A percentile compares a stretch with the other conserved stretches of the same genome.
Evolutionary conservation across 2,797 vertebrate species (phyloP).

Genomic region (Sphenodon punctatus): DNA sequence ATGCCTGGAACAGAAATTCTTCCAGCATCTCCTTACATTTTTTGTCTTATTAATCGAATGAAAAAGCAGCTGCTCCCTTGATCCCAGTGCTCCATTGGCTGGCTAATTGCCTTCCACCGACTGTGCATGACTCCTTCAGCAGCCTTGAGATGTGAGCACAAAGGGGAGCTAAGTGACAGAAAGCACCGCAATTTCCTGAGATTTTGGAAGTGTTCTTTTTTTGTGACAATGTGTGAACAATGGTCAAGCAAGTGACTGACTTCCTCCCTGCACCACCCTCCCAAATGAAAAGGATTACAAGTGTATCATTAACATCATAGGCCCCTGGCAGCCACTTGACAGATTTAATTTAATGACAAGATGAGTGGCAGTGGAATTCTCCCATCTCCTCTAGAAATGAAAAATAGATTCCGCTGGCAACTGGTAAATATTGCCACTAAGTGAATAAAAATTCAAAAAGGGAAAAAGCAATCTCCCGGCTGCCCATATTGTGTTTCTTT

Average conservation of each 20-base stretch:
- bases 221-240: slow-evolving; percentile 29
- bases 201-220: slow-evolving; percentile 7
- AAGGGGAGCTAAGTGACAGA: slow-evolving; percentile 2
- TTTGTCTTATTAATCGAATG: accelerated
- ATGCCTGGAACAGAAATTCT: not conserved
- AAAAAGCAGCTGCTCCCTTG: accelerated
- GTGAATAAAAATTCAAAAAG: slow-evolving; percentile 70
- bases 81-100: not conserved
- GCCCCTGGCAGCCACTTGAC: slow-evolving; percentile 19
- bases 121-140: too few species aligned
- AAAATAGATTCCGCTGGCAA: slow-evolving; percentile 52
- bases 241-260: slow-evolving; percentile 43
- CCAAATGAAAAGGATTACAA: slow-evolving; percentile 40
- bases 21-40: accelerated
- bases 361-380: slow-evolving; percentile 59
- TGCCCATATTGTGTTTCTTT: slow-evolving; percentile 58
- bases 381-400: slow-evolving; percentile 44
- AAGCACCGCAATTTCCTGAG: not conserved
- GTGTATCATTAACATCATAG: slow-evolving; percentile 48
- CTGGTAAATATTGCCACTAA: slow-evolving; percentile 66
- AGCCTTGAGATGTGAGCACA: not conserved
- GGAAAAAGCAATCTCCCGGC: slow-evolving; percentile 70
- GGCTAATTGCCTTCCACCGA: not conserved
- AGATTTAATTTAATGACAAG: slow-evolving; percentile 62
- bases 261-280: not conserved